Evolutionary conservation across 2,888 invertebrate species (phyloP).

Genomic region (Stramonita haemastoma): DNA sequence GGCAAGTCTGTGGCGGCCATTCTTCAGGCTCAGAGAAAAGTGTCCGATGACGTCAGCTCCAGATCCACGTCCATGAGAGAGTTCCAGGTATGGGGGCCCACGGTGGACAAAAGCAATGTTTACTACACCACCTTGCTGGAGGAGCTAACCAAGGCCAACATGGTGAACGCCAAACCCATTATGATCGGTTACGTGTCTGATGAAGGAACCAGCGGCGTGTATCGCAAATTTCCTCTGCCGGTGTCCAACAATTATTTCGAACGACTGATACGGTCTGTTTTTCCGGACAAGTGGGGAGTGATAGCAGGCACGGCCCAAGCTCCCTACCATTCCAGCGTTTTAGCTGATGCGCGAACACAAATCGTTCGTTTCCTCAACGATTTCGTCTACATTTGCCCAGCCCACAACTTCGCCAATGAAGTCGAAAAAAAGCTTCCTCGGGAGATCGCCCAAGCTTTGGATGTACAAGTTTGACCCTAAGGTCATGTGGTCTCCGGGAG

Average conservation of each 20-base stretch:
- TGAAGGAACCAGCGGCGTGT: slow-evolving; percentile 56
- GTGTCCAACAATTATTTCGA: slow-evolving; percentile 38
- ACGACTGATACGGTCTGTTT: neutral
- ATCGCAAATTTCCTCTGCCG: slow-evolving; percentile 46
- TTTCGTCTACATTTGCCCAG: slow-evolving; percentile 58
- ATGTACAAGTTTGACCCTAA: slow-evolving; percentile 56
- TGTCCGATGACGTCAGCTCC: slow-evolving; percentile 33
- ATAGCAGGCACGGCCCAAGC: neutral
- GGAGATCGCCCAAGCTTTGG: slow-evolving; percentile 48
- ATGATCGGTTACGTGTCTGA: slow-evolving; percentile 58
- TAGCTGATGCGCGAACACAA: slow-evolving; percentile 7
- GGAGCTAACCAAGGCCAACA: slow-evolving; percentile 21
- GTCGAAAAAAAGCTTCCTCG: neutral
- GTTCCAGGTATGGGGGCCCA: slow-evolving; percentile 62
- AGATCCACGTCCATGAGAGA: slow-evolving; percentile 49
- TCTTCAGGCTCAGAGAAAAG: slow-evolving; percentile 52
- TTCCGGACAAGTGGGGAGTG: slow-evolving; percentile 23
- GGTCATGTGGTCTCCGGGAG: slow-evolving; percentile 24
- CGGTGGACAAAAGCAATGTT: slow-evolving; percentile 51
- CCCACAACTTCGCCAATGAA: slow-evolving; percentile 46
- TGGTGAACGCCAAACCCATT: slow-evolving; percentile 52
- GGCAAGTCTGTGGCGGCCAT: slow-evolving; percentile 53
- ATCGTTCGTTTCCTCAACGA: slow-evolving; percentile 37
- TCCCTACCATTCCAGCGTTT: neutral
- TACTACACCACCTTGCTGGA: slow-evolving; percentile 26